Conservation (phyloP, 2,888 invertebrate genomes). For the Agrilus biguttatus region DNA sequence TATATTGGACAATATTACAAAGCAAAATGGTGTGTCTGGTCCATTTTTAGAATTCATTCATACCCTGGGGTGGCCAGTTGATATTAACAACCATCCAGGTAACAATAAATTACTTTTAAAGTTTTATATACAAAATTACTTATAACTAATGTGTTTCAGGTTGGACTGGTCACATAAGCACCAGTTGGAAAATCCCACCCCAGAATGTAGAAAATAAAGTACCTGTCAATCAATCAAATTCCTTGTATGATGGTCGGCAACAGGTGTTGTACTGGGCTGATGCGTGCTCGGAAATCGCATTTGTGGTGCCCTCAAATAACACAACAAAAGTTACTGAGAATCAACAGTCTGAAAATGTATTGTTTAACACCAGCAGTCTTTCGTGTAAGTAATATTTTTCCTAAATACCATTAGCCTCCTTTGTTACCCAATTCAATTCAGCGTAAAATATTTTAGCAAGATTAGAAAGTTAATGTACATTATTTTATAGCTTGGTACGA, state of each 20-base stretch:
- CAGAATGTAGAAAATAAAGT: conserved; percentile 5
- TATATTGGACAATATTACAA: conserved; percentile 61
- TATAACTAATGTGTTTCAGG: conserved; percentile 14
- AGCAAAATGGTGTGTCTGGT: conserved; percentile 31
- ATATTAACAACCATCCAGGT: conserved; percentile 74
- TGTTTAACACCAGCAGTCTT: conserved; percentile 20
- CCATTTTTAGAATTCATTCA: conserved; percentile 43
- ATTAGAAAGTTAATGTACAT: too few species aligned
- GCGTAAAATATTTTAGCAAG: not conserved
- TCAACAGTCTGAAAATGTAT: conserved; percentile 8
- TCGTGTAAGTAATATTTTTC: conserved; percentile 20
- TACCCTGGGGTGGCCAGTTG: conserved; percentile 81
- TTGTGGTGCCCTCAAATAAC: conserved; percentile 65
- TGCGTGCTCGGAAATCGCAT: conserved; percentile 85
- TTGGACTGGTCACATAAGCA: conserved; percentile 83
- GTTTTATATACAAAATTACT: not conserved
- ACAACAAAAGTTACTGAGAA: conserved; percentile 17
- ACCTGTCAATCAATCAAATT: conserved; percentile 6
- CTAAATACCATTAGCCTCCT: not conserved
- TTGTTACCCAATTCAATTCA: not conserved
- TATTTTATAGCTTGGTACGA: conserved; percentile 36
- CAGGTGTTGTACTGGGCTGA: conserved; percentile 93
- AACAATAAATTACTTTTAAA: conserved; percentile 1
- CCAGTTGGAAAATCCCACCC: conserved; percentile 53
- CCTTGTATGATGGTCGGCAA: conserved; percentile 62